A percentile compares a stretch with the other conserved stretches of the same genome.
phyloP scores from a whole-genome alignment of 1,140 invertebrate species.

The Orius insidiosus region DNA sequence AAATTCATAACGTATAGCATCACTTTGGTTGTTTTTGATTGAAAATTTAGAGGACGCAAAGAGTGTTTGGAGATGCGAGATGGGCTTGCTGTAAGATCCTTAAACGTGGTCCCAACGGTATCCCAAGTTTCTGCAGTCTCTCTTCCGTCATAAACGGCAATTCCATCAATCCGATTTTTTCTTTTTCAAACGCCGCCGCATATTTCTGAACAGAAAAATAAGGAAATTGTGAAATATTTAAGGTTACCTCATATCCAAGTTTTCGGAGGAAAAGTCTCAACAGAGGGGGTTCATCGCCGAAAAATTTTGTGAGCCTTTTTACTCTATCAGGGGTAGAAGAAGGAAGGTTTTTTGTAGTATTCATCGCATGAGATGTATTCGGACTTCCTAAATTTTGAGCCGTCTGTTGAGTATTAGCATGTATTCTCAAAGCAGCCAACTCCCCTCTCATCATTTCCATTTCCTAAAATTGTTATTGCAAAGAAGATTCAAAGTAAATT shows the following conservation, averaged over 20 bases:
- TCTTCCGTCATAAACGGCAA: conserved; percentile 83
- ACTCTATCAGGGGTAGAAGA: conserved; percentile 61
- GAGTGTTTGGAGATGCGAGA: conserved; percentile 22
- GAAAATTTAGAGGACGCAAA: conserved; percentile 19
- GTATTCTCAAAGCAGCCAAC: conserved; percentile 55
- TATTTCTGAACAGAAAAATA: conserved; percentile 58
- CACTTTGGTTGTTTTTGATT: too few relatives aligned
- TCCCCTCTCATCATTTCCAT: conserved; percentile 75
- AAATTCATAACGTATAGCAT: too few relatives aligned
- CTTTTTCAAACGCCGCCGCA: conserved; percentile 63
- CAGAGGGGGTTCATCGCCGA: conserved; percentile 80
- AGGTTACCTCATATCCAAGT: conserved; percentile 74
- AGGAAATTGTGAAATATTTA: too few relatives aligned
- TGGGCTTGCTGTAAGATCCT: conserved; percentile 81
- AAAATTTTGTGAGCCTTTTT: conserved; percentile 76
- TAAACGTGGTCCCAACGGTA: conserved; percentile 75
- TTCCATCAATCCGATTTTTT: conserved; percentile 81
- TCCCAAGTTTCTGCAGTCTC: conserved; percentile 68
- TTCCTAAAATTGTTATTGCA: conserved; percentile 37
- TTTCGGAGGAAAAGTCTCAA: conserved; percentile 78
- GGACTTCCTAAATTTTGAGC: background rate
- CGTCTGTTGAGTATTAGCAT: conserved; percentile 32
- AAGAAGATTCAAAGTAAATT: background rate
- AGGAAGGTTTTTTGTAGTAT: too few relatives aligned
- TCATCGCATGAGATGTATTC: too few relatives aligned